phyloP scores from a whole-genome alignment of 1,140 invertebrate species.

The Drosophila truncata region DNA sequence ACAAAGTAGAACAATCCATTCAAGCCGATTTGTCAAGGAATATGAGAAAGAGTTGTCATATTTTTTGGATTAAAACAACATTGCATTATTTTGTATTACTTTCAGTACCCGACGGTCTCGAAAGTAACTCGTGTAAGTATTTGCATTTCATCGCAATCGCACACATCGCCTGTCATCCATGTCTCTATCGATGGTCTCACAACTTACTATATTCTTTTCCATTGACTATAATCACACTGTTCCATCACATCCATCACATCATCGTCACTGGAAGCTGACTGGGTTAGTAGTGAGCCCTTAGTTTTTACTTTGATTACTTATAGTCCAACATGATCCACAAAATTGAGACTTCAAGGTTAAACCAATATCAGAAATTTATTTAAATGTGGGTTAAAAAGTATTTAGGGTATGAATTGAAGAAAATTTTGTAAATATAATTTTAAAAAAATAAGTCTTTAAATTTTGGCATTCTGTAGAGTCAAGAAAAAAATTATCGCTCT shows the following conservation, averaged over 20 bases:
- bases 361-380: too few relatives aligned
- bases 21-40: slow-evolving; percentile 21
- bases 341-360: too few relatives aligned
- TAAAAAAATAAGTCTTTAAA: neutral
- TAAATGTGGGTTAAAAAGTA: neutral
- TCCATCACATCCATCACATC: slow-evolving; percentile 48
- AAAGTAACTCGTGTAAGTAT: slow-evolving; percentile 79
- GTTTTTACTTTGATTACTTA: neutral
- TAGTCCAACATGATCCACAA: neutral
- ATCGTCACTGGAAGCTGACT: slow-evolving; percentile 55
- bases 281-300: slow-evolving; percentile 61
- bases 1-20: slow-evolving; percentile 10
- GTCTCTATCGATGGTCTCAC: slow-evolving; percentile 48
- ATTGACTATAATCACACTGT: slow-evolving; percentile 60
- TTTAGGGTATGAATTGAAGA: neutral
- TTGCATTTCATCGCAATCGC: slow-evolving; percentile 12
- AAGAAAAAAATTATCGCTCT: neutral
- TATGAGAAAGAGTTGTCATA: slow-evolving; percentile 12
- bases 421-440: neutral
- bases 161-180: slow-evolving; percentile 51
- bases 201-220: slow-evolving; percentile 42
- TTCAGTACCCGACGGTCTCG: slow-evolving; percentile 75
- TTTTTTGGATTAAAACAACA: slow-evolving; percentile 24
- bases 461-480: neutral
- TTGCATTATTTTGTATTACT: slow-evolving; percentile 59